Evolutionary conservation across 2,888 invertebrate species (phyloP).

Genomic region (Endotricha flammealis): DNA sequence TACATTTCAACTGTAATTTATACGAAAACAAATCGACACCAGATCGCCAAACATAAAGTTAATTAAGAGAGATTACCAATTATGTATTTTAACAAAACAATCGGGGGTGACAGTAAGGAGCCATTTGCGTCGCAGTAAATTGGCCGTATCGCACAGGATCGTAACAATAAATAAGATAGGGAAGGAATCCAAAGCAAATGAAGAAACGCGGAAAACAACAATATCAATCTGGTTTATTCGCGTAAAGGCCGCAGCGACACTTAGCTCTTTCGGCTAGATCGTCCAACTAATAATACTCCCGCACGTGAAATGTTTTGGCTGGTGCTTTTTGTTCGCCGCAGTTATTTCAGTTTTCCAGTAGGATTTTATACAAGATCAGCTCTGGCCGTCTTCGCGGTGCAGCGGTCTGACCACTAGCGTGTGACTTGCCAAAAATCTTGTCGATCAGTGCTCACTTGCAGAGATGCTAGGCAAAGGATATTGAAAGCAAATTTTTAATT

Average conservation of each 20-base stretch:
- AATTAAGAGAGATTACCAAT: conserved; percentile 25
- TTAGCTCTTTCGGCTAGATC: conserved; percentile 74
- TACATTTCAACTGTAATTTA: not conserved
- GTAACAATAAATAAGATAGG: conserved; percentile 27
- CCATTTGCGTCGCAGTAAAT: conserved; percentile 48
- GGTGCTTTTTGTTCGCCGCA: conserved; percentile 77
- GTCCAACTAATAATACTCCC: conserved; percentile 77
- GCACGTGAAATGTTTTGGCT: conserved; percentile 78
- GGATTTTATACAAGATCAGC: conserved; percentile 73
- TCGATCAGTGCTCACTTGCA: conserved; percentile 25
- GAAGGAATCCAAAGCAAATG: conserved; percentile 27
- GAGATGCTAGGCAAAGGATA: conserved; percentile 39
- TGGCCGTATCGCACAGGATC: conserved; percentile 22
- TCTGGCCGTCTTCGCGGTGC: conserved; percentile 66
- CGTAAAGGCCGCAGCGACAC: conserved; percentile 62
- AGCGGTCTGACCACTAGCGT: conserved; percentile 28
- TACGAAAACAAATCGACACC: conserved; percentile 19
- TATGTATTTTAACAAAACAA: conserved; percentile 32
- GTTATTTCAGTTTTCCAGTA: conserved; percentile 79
- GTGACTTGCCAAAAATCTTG: conserved; percentile 12
- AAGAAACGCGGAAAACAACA: conserved; percentile 42
- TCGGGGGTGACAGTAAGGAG: conserved; percentile 37
- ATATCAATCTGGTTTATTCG: conserved; percentile 50
- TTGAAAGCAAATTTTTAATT: conserved; percentile 32
- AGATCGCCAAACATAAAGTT: conserved; percentile 20